Conservation (phyloP, 2,888 invertebrate genomes). For the Drosophila demipolita region DNA sequence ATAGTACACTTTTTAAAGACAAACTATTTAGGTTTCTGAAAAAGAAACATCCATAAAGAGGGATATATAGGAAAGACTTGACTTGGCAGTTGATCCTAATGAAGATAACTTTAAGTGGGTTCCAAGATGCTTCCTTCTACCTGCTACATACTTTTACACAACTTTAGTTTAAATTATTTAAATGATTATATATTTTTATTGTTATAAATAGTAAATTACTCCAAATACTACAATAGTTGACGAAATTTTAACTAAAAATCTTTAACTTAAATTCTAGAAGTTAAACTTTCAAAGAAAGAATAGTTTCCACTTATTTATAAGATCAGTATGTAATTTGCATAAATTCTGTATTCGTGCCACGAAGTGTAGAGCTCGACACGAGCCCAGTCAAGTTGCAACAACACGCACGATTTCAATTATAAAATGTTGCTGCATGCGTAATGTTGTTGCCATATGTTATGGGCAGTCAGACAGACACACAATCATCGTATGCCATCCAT, state of each 20-base stretch:
- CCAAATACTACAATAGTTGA: not conserved
- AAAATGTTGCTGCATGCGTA: conserved; percentile 26
- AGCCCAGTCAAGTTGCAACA: not conserved
- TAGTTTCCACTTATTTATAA: not conserved
- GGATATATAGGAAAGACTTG: not conserved
- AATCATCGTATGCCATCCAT: conserved; percentile 12
- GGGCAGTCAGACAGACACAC: conserved; percentile 2
- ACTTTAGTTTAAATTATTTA: not conserved
- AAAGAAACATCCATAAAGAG: not conserved
- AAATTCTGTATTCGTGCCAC: not conserved
- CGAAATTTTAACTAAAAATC: not conserved
- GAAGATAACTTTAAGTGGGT: not conserved
- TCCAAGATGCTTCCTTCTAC: not conserved
- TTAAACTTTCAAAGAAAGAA: not conserved
- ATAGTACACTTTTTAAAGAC: no score
- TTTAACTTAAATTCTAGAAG: not conserved
- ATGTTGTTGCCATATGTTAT: conserved; percentile 48
- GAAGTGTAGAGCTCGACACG: not conserved
- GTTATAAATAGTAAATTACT: not conserved
- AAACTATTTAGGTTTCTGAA: not conserved
- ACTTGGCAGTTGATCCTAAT: not conserved
- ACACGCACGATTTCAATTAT: conserved; percentile 11
- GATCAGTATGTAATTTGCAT: not conserved
- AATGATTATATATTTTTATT: not conserved
- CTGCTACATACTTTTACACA: accelerated